Evolutionary conservation across 1,140 invertebrate species (phyloP).

Genomic region (Drosophila bocki): DNA sequence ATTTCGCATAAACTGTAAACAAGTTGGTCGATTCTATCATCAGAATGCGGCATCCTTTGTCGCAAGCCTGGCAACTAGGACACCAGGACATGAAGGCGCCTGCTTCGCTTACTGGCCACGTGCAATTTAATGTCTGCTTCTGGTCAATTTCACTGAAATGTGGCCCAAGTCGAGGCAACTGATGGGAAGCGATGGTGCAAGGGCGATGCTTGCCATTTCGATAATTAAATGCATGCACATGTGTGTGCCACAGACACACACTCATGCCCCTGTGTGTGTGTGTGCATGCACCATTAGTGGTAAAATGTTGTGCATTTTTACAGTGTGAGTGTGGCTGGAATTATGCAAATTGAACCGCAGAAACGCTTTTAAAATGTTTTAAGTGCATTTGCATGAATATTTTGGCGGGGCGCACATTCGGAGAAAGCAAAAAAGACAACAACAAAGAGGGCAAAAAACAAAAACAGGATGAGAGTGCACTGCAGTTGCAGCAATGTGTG

Average conservation of each 20-base stretch:
- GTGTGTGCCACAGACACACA: slow-evolving; percentile 11
- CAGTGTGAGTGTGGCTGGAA: slow-evolving; percentile 74
- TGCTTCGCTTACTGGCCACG: slow-evolving; percentile 28
- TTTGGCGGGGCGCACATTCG: slow-evolving; percentile 51
- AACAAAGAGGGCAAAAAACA: slow-evolving; percentile 1
- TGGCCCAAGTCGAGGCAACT: slow-evolving; percentile 53
- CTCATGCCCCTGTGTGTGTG: background rate
- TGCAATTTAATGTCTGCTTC: slow-evolving; percentile 60
- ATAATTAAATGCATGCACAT: slow-evolving; percentile 78
- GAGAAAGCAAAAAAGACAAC: slow-evolving; percentile 23
- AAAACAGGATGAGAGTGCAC: slow-evolving; percentile 15
- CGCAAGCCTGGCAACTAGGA: slow-evolving; percentile 23
- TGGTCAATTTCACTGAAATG: slow-evolving; percentile 69
- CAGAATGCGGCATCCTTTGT: slow-evolving; percentile 1
- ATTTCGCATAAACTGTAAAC: slow-evolving; percentile 41
- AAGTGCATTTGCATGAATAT: slow-evolving; percentile 83
- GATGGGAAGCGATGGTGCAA: slow-evolving; percentile 20
- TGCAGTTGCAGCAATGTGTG: slow-evolving; percentile 72
- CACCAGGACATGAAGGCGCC: slow-evolving; percentile 20
- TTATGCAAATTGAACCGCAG: slow-evolving; percentile 83
- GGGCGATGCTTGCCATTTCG: slow-evolving; percentile 65
- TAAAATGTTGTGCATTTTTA: slow-evolving; percentile 83
- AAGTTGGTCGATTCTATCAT: slow-evolving; percentile 19
- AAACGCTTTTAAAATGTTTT: slow-evolving; percentile 84
- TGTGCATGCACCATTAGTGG: slow-evolving; percentile 72